phyloP scores from a whole-genome alignment of 2,113 vertebrate species.

The Trachemys scripta region DNA sequence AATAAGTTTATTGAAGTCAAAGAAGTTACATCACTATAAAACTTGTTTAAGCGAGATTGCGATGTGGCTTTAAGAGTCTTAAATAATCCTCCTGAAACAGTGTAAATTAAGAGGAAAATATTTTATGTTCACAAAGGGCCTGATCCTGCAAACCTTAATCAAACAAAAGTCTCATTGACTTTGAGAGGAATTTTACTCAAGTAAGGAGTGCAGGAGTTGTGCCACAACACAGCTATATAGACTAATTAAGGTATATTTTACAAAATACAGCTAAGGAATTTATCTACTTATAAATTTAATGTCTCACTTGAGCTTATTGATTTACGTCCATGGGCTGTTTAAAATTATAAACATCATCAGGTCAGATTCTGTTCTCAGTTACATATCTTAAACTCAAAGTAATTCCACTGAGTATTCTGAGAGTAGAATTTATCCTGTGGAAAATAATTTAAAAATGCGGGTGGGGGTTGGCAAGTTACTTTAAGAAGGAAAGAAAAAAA shows the following conservation, averaged over 20 bases:
- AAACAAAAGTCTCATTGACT: neutral
- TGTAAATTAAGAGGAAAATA: slow-evolving; percentile 37
- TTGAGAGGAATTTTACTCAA: neutral
- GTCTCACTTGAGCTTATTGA: neutral
- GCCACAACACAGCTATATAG: neutral
- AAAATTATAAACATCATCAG: neutral
- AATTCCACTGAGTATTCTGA: neutral
- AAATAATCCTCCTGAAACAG: slow-evolving; percentile 15
- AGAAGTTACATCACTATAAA: slow-evolving; percentile 26
- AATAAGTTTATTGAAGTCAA: slow-evolving; percentile 26
- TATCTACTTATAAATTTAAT: neutral
- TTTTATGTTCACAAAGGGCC: neutral
- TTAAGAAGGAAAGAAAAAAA: neutral
- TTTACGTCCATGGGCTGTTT: neutral
- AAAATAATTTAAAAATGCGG: neutral
- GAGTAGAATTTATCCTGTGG: neutral
- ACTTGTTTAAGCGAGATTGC: neutral
- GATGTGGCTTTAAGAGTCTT: neutral
- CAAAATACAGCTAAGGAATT: neutral
- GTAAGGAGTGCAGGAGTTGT: neutral
- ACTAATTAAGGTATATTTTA: neutral
- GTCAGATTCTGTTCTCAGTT: neutral
- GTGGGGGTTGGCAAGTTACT: neutral
- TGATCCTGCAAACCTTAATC: slow-evolving; percentile 13
- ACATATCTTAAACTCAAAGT: slow-evolving; percentile 6